phyloP scores from a whole-genome alignment of 2,113 vertebrate genomes.

The Channa argus region DNA sequence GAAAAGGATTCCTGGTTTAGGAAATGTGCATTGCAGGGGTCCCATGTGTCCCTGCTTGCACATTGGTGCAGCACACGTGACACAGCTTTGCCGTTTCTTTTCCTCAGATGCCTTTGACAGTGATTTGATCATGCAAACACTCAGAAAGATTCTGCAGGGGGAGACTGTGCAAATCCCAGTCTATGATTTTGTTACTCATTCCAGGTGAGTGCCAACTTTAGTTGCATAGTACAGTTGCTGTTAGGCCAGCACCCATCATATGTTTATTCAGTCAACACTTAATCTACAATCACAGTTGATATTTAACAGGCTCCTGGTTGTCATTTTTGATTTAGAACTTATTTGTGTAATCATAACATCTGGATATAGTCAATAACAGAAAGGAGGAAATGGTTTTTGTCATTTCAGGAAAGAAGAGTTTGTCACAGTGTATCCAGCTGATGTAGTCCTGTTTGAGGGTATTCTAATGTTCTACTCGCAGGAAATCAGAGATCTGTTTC shows the following conservation, averaged over 20 bases:
- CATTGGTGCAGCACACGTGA: neutral
- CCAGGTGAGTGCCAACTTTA: constrained; percentile 85
- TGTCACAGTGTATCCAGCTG: constrained; percentile 93
- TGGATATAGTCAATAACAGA: constrained; percentile 2
- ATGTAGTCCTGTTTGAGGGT: constrained; percentile 97
- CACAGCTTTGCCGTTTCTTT: constrained; percentile 1
- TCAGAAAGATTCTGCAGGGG: constrained; percentile 90
- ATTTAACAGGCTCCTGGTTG: neutral
- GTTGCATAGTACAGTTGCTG: neutral
- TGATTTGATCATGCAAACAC: constrained; percentile 92
- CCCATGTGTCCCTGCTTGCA: constrained; percentile 20
- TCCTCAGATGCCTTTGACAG: constrained; percentile 96
- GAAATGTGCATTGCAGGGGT: constrained; percentile 15
- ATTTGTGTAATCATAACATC: neutral
- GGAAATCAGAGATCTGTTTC: constrained; percentile 95
- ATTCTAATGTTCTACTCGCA: constrained; percentile 98
- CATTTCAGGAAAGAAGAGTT: constrained; percentile 93
- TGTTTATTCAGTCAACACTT: neutral
- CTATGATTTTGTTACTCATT: constrained; percentile 97
- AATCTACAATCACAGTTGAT: neutral
- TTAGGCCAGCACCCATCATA: neutral
- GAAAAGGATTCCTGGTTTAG: constrained; percentile 47
- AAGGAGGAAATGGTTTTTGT: constrained; percentile 22
- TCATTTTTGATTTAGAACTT: neutral
- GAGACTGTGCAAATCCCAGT: constrained; percentile 95